Conservation (phyloP, 2,797 vertebrate genomes). For the Valencia hispanica region DNA sequence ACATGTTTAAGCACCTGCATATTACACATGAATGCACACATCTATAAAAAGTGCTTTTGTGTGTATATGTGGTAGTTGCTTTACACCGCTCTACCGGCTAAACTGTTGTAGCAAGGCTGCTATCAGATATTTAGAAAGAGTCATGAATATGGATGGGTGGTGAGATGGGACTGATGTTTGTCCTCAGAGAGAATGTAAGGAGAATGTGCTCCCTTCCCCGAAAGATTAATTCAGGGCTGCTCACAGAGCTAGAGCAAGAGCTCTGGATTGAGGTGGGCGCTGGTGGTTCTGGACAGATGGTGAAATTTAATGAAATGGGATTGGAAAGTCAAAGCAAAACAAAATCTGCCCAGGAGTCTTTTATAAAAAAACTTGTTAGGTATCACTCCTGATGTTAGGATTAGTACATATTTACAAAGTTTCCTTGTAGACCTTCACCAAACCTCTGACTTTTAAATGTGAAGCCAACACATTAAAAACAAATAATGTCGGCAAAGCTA, state of each 20-base stretch:
- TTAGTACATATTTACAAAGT: not conserved
- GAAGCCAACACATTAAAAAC: not conserved
- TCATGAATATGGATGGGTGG: constrained; percentile 87
- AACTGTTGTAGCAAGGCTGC: constrained; percentile 83
- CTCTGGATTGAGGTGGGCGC: constrained; percentile 48
- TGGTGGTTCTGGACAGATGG: constrained; percentile 57
- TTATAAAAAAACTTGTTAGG: constrained; percentile 49
- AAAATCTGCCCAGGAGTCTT: constrained; percentile 48
- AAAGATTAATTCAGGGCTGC: constrained; percentile 76
- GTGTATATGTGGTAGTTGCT: constrained; percentile 25
- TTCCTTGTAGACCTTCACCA: not conserved
- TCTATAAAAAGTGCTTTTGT: constrained; percentile 28
- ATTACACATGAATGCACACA: constrained; percentile 31
- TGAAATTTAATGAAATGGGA: constrained; percentile 68
- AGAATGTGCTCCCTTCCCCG: constrained; percentile 78
- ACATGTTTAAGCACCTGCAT: constrained; percentile 34
- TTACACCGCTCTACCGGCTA: constrained; percentile 74
- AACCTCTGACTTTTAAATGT: not conserved
- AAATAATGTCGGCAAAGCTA: not conserved
- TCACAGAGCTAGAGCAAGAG: constrained; percentile 51
- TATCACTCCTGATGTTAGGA: constrained; percentile 43
- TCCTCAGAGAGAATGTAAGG: constrained; percentile 88
- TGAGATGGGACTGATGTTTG: constrained; percentile 86
- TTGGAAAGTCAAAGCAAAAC: constrained; percentile 60
- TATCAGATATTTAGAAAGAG: constrained; percentile 88